Conservation (phyloP, 2,113 vertebrate genomes). For the Platanista minor region DNA sequence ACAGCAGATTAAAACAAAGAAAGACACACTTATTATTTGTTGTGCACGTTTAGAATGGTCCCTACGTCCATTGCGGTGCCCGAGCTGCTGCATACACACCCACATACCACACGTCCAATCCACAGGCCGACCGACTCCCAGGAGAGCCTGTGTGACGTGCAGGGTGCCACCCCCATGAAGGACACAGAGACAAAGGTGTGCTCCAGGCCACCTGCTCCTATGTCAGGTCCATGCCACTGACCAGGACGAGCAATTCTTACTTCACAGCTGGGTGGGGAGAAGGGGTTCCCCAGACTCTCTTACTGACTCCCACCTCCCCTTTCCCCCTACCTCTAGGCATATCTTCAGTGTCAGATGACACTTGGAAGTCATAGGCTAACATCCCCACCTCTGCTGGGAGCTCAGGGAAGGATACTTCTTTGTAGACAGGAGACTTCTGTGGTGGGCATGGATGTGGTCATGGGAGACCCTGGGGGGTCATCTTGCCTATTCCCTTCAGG, state of each 20-base stretch:
- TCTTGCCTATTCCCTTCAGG: background rate
- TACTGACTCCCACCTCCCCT: too few species aligned
- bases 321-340: background rate
- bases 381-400: background rate
- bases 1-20: background rate
- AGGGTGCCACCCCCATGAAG: accelerated
- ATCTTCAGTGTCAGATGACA: background rate
- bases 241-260: background rate
- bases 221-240: background rate
- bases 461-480: background rate
- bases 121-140: background rate
- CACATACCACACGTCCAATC: accelerated
- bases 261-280: background rate
- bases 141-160: accelerated
- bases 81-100: accelerated
- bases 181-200: background rate
- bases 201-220: accelerated
- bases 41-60: background rate
- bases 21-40: background rate
- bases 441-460: background rate
- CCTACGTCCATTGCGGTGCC: accelerated
- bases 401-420: background rate
- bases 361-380: background rate
- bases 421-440: background rate
- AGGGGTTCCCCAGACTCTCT: background rate